Conservation (phyloP, 2,888 invertebrate genomes). For the Hedychridium roseum region DNA sequence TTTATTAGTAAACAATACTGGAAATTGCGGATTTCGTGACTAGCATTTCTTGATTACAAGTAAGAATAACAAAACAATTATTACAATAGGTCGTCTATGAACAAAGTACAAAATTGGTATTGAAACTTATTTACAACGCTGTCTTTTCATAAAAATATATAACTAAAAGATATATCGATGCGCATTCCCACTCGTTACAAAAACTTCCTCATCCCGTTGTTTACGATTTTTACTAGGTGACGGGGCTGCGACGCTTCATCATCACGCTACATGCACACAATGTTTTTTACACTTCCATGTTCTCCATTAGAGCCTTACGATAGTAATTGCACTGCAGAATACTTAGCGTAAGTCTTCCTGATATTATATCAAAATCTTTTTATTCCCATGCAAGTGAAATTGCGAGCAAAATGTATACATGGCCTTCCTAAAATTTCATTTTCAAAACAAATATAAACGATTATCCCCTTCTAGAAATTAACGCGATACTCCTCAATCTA, state of each 20-base stretch:
- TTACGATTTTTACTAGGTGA: too few relatives aligned
- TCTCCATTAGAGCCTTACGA: slow-evolving; percentile 32
- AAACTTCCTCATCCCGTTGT: too few relatives aligned
- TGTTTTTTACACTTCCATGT: too few relatives aligned
- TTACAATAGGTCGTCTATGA: slow-evolving; percentile 24
- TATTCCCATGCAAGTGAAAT: slow-evolving; percentile 17
- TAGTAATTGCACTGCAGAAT: slow-evolving; percentile 41
- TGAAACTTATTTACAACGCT: not conserved
- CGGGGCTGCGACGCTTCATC: too few relatives aligned
- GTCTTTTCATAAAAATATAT: not conserved
- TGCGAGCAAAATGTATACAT: slow-evolving; percentile 26
- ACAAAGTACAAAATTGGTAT: slow-evolving; percentile 33
- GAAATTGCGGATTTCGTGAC: slow-evolving; percentile 39
- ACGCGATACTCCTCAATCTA: too few relatives aligned
- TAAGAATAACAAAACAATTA: slow-evolving; percentile 26
- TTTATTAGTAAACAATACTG: slow-evolving; percentile 46
- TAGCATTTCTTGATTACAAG: slow-evolving; percentile 36
- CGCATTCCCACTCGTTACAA: too few relatives aligned
- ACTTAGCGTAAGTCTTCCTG: slow-evolving; percentile 37
- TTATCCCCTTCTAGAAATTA: too few relatives aligned
- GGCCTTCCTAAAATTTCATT: slow-evolving; percentile 13
- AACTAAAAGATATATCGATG: too few relatives aligned
- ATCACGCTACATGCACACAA: too few relatives aligned
- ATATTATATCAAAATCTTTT: slow-evolving; percentile 21
- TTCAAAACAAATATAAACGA: too few relatives aligned